phyloP scores from a whole-genome alignment of 1,140 invertebrate genomes.

The Heliconius eleuchia region DNA sequence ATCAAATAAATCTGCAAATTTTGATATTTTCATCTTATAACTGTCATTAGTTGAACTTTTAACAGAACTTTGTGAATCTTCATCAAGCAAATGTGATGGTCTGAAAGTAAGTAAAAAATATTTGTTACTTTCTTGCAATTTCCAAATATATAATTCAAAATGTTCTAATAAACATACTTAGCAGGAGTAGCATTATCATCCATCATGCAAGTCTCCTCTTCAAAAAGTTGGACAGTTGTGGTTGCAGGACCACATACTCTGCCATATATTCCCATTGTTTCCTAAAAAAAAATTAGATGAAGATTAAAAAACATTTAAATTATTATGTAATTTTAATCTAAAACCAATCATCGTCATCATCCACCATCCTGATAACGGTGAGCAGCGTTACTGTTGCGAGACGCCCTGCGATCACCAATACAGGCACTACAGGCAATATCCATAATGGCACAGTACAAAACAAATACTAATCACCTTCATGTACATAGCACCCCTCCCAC shows the following conservation, averaged over 20 bases:
- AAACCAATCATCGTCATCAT: too few species aligned
- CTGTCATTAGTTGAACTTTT: slow-evolving; percentile 87
- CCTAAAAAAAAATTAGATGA: slow-evolving; percentile 43
- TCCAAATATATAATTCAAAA: neutral
- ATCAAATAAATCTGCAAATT: slow-evolving; percentile 89
- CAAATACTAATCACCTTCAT: slow-evolving; percentile 59
- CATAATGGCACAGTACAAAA: neutral
- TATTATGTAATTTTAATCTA: too few species aligned
- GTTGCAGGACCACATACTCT: slow-evolving; percentile 73
- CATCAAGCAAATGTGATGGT: slow-evolving; percentile 84
- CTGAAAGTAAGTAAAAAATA: slow-evolving; percentile 50
- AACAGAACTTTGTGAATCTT: slow-evolving; percentile 90
- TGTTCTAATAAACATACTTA: slow-evolving; percentile 53
- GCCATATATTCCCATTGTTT: slow-evolving; percentile 75
- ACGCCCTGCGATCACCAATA: too few species aligned
- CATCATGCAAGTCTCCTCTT: slow-evolving; percentile 94
- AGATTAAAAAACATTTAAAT: neutral
- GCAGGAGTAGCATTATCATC: slow-evolving; percentile 84
- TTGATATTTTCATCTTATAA: slow-evolving; percentile 85
- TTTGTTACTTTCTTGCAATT: slow-evolving; percentile 15
- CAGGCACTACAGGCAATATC: too few species aligned
- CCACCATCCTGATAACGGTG: too few species aligned
- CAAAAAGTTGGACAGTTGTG: slow-evolving; percentile 85
- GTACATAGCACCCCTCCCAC: slow-evolving; percentile 70
- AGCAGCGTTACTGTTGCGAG: too few species aligned